A percentile compares a stretch with the other conserved stretches of the same genome.
Evolutionary conservation across 2,797 vertebrate species (phyloP).

Genomic region (Acrocephalus scirpaceus): DNA sequence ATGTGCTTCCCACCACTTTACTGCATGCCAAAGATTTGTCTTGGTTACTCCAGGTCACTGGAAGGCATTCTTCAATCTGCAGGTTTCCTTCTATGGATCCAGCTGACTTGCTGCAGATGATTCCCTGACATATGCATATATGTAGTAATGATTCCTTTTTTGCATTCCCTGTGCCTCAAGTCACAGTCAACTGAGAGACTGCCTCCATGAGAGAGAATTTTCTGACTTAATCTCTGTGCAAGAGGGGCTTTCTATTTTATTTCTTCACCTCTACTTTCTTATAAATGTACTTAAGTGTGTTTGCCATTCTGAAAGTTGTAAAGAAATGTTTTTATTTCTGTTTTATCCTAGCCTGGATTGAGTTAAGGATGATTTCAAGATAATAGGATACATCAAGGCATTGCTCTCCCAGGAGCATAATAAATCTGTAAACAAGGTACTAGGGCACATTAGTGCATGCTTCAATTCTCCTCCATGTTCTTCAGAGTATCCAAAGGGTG

Average conservation of each 20-base stretch:
- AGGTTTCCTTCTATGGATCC: not conserved
- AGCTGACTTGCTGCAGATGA: not conserved
- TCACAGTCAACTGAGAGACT: not conserved
- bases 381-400: constrained; percentile 10
- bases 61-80: not conserved
- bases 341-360: not conserved
- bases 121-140: not conserved
- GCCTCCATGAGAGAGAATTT: not conserved
- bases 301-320: not conserved
- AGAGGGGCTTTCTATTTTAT: not conserved
- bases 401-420: constrained; percentile 30
- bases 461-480: constrained; percentile 41
- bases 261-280: not conserved
- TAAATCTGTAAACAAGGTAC: constrained; percentile 51
- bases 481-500: constrained; percentile 39
- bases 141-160: not conserved
- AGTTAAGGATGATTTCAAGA: constrained; percentile 32
- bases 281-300: not conserved
- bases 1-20: not conserved
- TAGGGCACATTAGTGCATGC: constrained; percentile 39
- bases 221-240: not conserved
- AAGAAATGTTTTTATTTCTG: not conserved
- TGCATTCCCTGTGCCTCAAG: not conserved
- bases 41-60: constrained; percentile 25
- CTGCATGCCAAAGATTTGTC: not conserved